Conservation (phyloP, 2,797 vertebrate genomes). For the Micromesistius poutassou region DNA sequence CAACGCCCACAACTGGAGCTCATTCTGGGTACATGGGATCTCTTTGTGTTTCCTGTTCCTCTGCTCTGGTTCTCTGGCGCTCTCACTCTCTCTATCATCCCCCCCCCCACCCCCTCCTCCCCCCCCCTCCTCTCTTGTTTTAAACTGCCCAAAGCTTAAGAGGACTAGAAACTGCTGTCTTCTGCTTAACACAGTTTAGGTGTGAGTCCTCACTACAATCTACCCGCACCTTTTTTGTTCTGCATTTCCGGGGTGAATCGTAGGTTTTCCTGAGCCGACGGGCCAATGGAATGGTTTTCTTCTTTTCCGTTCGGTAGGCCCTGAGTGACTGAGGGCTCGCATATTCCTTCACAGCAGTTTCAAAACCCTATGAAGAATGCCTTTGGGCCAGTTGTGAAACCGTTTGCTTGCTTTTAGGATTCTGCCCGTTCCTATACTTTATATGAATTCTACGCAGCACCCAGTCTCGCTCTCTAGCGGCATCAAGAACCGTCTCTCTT, state of each 20-base stretch:
- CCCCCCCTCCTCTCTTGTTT: constrained; percentile 40
- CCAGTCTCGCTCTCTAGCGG: neutral
- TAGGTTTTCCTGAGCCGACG: neutral
- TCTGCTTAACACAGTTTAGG: neutral
- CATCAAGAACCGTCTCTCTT: neutral
- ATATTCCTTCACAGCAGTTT: constrained; percentile 18
- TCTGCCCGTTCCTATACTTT: constrained; percentile 16
- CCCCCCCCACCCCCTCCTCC: no score
- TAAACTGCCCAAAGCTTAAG: no score
- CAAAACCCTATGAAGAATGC: constrained; percentile 13
- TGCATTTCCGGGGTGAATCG: neutral
- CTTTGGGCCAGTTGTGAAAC: constrained; percentile 18
- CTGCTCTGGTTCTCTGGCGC: neutral
- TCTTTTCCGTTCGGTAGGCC: no score
- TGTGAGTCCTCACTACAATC: neutral
- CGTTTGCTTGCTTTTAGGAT: constrained; percentile 22
- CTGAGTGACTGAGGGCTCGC: neutral
- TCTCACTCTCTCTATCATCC: neutral
- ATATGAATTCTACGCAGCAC: neutral
- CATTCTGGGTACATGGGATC: neutral
- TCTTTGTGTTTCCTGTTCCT: neutral
- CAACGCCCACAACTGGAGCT: constrained; percentile 46
- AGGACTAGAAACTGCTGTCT: no score
- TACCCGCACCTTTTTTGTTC: neutral
- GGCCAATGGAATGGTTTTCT: neutral